Base-by-base conservation (phyloP, 2,113 vertebrate species). In the Malurus melanocephalus region DNA sequence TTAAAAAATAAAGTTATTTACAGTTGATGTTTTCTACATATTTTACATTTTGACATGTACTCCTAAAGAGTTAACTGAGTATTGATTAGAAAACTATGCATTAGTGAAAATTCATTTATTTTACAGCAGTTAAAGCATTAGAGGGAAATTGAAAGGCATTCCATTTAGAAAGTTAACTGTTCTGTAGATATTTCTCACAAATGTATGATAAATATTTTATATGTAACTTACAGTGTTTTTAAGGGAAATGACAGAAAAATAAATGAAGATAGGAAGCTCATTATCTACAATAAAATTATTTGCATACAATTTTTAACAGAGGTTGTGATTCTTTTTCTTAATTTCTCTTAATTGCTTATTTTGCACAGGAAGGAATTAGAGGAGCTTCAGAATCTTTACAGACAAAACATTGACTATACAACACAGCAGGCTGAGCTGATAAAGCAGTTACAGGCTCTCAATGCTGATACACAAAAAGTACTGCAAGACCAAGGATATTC, bases 361-460 rank as follows among this genome's bases (percentile, higher is more conserved):
- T 96, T 88, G 53, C 42, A 72, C 80, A 99, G 99, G 87, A 95
- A 96, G 43, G 98, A 99, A 85, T 94, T 98, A 82, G 96, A 98
- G 88, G 97, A 98, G 72, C 93, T 98, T 87, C 98, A 98, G 96
- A 96, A 95, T 84, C 96, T 98, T 85, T 99, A 98, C 91, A 97
- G 93, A 78, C 98, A 98, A 96, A 98, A 98, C 85, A 94, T 73
- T 28, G 96, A 97, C 56, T 98, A 99, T 60, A 96, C 97, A 80
- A 92, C 95, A 33, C 98, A 99, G 94, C 98, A 99, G 93, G 97
- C 97, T 69, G 96, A 98, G 86, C 96, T 99, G 84, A 98, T 99
- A 96, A 97, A 97, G 94, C 98, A 99, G 88, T 97, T 99, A 94
- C 98, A 99, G 92, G 91, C 96, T 87, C 98, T 99, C 89, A 98